phyloP scores from a whole-genome alignment of 2,888 invertebrate species.

The Apoda limacodes region DNA sequence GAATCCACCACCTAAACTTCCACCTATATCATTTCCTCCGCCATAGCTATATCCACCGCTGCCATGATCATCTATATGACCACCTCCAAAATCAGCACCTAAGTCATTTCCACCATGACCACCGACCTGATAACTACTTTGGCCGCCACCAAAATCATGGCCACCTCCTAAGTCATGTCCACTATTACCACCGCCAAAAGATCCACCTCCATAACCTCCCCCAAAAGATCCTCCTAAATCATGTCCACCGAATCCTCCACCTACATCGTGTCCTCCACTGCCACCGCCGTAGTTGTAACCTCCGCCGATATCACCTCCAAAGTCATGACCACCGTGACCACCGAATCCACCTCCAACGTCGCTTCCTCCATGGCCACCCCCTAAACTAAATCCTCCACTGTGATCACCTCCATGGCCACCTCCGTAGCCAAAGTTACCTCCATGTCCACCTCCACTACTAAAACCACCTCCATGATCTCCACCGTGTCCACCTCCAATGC shows the following conservation, averaged over 20 bases:
- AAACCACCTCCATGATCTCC: conserved; percentile 24
- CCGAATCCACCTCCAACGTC: conserved; percentile 24
- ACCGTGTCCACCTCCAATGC: conserved; percentile 20
- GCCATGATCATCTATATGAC: conserved; percentile 8
- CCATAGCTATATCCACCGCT: conserved; percentile 17
- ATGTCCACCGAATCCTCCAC: conserved; percentile 21
- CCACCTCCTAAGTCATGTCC: conserved; percentile 19
- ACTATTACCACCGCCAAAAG: conserved; percentile 18
- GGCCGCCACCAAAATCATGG: conserved; percentile 23
- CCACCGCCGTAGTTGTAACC: conserved; percentile 23
- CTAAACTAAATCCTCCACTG: conserved; percentile 21
- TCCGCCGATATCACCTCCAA: conserved; percentile 19
- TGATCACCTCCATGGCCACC: conserved; percentile 19
- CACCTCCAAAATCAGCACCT: conserved; percentile 26
- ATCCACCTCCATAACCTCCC: conserved; percentile 26
- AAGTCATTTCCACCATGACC: conserved; percentile 19
- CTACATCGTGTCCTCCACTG: conserved; percentile 21
- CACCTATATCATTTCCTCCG: conserved; percentile 15
- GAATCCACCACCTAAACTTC: conserved; percentile 15
- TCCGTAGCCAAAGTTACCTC: conserved; percentile 19
- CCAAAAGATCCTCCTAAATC: conserved; percentile 24
- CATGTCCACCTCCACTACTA: conserved; percentile 18
- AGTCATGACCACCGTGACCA: conserved; percentile 14
- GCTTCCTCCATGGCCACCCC: conserved; percentile 24
- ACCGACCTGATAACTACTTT: conserved; percentile 23